These are phyloP conservation scores for Leptobrachium leishanense DNA, from an alignment of 2,113 vertebrate species.

Conservation along the genomic window DNA sequence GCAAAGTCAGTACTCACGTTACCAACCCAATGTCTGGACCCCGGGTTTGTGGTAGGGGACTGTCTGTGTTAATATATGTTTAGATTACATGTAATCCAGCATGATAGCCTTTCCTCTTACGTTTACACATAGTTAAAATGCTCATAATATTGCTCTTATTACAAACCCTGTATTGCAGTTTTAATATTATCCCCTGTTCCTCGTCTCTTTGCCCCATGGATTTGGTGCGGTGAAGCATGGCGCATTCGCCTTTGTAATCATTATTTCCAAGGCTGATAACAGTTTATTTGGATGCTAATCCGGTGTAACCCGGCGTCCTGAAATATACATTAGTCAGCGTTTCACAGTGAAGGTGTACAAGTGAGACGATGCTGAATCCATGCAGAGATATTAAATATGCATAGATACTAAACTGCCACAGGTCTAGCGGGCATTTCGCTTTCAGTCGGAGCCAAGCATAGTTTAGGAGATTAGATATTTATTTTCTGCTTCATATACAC, in stretches of 20 bases:
- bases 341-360: slow-evolving; percentile 2
- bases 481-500: neutral
- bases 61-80: no score
- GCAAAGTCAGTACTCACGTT: no score
- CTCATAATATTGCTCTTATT: no score
- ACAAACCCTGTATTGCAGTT: neutral
- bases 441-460: slow-evolving; percentile 6
- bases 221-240: neutral
- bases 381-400: slow-evolving; percentile 27
- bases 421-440: slow-evolving; percentile 25
- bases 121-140: no score
- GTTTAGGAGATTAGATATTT: slow-evolving; percentile 4
- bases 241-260: no score
- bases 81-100: no score
- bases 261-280: no score
- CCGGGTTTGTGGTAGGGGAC: no score
- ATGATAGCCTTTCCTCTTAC: no score
- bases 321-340: slow-evolving; percentile 20
- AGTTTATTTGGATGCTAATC: slow-evolving; percentile 5
- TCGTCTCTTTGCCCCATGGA: neutral
- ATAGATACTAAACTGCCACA: slow-evolving; percentile 35
- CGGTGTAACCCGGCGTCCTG: neutral
- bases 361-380: neutral
- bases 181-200: neutral
- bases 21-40: no score